Conservation (phyloP, 1,140 invertebrate species). For the Lepidurus arcticus region DNA sequence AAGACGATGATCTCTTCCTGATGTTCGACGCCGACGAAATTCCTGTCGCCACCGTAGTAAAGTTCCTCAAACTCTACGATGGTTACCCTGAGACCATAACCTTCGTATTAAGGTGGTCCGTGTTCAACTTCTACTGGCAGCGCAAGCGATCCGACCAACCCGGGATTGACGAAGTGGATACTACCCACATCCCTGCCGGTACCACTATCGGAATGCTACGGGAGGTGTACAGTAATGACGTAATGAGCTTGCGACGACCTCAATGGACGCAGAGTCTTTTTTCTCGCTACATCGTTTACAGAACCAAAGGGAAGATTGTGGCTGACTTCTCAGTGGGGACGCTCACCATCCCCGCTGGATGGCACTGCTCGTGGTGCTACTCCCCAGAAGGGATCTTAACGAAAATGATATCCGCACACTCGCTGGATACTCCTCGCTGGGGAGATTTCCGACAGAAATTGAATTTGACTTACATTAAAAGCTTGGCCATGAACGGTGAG, state of each 20-base stretch:
- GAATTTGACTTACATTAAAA: slow-evolving; percentile 55
- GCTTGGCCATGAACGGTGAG: slow-evolving; percentile 55
- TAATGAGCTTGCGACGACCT: slow-evolving; percentile 3
- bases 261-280: slow-evolving; percentile 16
- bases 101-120: slow-evolving; percentile 58
- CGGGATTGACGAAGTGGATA: background rate
- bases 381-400: slow-evolving; percentile 54
- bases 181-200: background rate
- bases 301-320: background rate
- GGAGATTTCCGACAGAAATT: slow-evolving; percentile 43
- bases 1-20: slow-evolving; percentile 57
- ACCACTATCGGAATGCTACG: slow-evolving; percentile 18
- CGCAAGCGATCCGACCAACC: slow-evolving; percentile 39
- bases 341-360: background rate
- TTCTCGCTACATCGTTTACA: slow-evolving; percentile 20
- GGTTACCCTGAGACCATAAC: slow-evolving; percentile 56
- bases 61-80: slow-evolving; percentile 60
- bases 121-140: slow-evolving; percentile 62
- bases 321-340: slow-evolving; percentile 7
- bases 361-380: slow-evolving; percentile 51
- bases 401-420: slow-evolving; percentile 44
- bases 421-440: slow-evolving; percentile 37
- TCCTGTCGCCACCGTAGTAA: slow-evolving; percentile 53
- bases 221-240: background rate
- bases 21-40: slow-evolving; percentile 54